Conservation (phyloP, 2,113 vertebrate genomes). For the Gulo gulo region DNA sequence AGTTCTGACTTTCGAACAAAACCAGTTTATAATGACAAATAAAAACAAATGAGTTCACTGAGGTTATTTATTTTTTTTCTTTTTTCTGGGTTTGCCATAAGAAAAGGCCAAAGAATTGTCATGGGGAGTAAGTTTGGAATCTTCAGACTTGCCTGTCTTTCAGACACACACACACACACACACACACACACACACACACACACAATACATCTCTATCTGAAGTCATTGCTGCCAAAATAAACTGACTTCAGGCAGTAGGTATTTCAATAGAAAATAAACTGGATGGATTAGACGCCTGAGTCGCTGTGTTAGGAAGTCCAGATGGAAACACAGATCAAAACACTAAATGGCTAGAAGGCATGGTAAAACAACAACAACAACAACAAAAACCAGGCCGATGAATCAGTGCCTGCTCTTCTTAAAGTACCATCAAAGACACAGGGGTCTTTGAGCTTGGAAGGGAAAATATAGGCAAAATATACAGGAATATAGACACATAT, state of each 20-base stretch:
- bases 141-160: constrained; percentile 34
- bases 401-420: background rate
- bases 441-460: constrained; percentile 35
- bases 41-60: constrained; percentile 27
- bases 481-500: background rate
- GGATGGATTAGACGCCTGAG: constrained; percentile 58
- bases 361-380: constrained; percentile 16
- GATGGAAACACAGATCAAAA: constrained; percentile 62
- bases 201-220: constrained; percentile 53
- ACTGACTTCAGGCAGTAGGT: constrained; percentile 48
- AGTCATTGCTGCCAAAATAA: constrained; percentile 57
- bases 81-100: background rate
- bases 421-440: constrained; percentile 36
- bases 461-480: background rate
- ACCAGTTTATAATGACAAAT: constrained; percentile 26
- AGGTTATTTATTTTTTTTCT: background rate
- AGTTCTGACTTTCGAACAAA: background rate
- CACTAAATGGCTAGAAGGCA: constrained; percentile 44
- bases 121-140: background rate
- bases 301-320: constrained; percentile 14
- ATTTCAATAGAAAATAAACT: constrained; percentile 66
- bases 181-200: background rate
- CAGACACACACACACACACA: background rate
- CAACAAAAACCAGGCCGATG: background rate
- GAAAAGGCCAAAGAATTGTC: background rate